Percentiles rank a stretch among this genome's conserved stretches.
These are phyloP conservation scores for Liolophura sinensis DNA, from an alignment of 1,140 invertebrate species.

Conservation along the genomic window DNA sequence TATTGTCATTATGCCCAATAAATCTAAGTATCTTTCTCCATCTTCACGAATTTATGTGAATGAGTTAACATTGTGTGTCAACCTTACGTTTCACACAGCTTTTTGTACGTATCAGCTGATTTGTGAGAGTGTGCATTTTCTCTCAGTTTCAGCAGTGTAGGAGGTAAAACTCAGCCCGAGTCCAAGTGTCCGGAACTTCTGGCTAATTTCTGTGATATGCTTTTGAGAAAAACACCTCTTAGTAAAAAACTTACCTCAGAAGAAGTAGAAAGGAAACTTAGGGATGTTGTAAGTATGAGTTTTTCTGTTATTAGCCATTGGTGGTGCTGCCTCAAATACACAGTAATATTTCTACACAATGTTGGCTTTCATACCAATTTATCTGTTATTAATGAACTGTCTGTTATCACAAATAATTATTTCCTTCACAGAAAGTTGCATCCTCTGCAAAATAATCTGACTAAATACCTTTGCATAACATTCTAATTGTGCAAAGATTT, in stretches of 20 bases:
- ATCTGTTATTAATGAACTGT: no score
- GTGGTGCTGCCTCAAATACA: not conserved
- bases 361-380: no score
- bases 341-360: no score
- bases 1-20: no score
- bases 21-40: constrained; percentile 4
- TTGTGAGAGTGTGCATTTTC: not conserved
- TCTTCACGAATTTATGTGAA: not conserved
- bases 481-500: no score
- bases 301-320: not conserved
- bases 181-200: constrained; percentile 98
- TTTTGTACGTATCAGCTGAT: no score
- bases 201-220: constrained; percentile 99
- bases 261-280: constrained; percentile 89
- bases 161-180: constrained; percentile 73
- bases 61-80: not conserved
- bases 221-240: constrained; percentile 92
- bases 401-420: not conserved
- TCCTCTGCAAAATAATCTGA: no score
- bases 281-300: constrained; percentile 77
- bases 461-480: no score
- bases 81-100: not conserved
- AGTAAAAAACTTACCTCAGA: constrained; percentile 97
- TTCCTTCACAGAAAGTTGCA: no score
- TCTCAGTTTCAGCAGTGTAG: constrained; percentile 37